phyloP scores from a whole-genome alignment of 1,140 invertebrate genomes.

The Drosophila subpulchrella region DNA sequence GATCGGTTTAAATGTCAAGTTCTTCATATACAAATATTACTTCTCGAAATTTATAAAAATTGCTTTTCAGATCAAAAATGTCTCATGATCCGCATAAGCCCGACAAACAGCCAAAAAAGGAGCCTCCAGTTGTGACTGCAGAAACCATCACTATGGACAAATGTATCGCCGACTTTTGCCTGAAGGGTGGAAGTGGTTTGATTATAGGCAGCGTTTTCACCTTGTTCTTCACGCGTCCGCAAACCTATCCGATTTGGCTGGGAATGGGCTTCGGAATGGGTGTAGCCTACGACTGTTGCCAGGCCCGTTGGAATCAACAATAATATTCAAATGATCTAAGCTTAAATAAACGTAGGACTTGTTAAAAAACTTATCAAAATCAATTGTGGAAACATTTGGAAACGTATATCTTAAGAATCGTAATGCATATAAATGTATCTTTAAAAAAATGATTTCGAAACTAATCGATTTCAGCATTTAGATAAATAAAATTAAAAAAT shows the following conservation, averaged over 20 bases:
- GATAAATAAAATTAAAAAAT: too few species aligned
- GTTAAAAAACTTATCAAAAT: too few species aligned
- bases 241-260: constrained; percentile 53
- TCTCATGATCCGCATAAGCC: constrained; percentile 4
- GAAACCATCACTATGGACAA: constrained; percentile 33
- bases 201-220: constrained; percentile 38
- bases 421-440: too few species aligned
- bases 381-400: too few species aligned
- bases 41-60: constrained; percentile 11
- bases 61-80: constrained; percentile 2
- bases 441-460: too few species aligned
- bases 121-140: not conserved
- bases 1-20: not conserved
- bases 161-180: constrained; percentile 38
- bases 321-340: not conserved
- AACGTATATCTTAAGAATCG: too few species aligned
- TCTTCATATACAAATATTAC: not conserved
- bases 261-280: constrained; percentile 45
- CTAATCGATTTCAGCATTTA: too few species aligned
- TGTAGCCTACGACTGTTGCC: constrained; percentile 55
- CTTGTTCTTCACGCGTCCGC: constrained; percentile 42
- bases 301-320: constrained; percentile 27
- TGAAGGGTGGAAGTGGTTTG: constrained; percentile 50
- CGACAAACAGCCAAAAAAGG: not conserved
- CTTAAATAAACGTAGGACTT: not conserved